Percentiles rank a stretch among this genome's conserved stretches.
Conservation (phyloP, 2,888 invertebrate species). For the Acleris holmiana region DNA sequence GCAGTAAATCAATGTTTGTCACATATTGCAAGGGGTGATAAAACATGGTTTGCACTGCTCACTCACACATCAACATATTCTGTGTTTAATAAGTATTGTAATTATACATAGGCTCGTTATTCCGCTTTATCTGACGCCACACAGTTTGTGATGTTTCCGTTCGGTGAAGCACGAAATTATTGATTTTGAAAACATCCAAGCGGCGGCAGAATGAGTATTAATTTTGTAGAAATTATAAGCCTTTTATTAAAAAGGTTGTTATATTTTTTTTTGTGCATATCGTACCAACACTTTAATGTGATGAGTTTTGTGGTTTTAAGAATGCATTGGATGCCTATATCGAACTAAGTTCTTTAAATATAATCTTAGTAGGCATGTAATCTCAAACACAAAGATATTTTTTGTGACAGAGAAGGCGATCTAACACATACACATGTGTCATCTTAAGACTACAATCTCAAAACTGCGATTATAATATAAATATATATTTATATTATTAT, state of each 20-base stretch:
- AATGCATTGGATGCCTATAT: too few species aligned
- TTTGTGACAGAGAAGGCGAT: too few species aligned
- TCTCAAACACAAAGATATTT: too few species aligned
- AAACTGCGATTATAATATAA: too few species aligned
- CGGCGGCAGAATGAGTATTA: constrained; percentile 18
- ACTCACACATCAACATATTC: background rate
- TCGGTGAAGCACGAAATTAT: constrained; percentile 32
- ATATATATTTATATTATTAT: too few species aligned
- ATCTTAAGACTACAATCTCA: too few species aligned
- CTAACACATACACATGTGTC: too few species aligned
- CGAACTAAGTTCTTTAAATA: too few species aligned
- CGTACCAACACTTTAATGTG: too few species aligned
- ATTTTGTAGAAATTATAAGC: constrained; percentile 27
- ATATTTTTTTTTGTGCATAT: background rate
- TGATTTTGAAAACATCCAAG: constrained; percentile 34
- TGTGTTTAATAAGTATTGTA: constrained; percentile 3
- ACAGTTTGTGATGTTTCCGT: constrained; percentile 35
- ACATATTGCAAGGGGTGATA: background rate
- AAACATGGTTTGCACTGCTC: background rate
- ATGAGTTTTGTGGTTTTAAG: too few species aligned
- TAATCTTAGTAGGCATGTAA: too few species aligned
- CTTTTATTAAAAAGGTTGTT: constrained; percentile 22
- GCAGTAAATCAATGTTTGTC: too few species aligned
- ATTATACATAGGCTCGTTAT: constrained; percentile 13
- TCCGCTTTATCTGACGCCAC: constrained; percentile 23